Evolutionary conservation across 2,888 invertebrate genomes (phyloP), one percentile per base, ranked within the genome.

Genomic region (Cylindroiulus punctatus): DNA sequence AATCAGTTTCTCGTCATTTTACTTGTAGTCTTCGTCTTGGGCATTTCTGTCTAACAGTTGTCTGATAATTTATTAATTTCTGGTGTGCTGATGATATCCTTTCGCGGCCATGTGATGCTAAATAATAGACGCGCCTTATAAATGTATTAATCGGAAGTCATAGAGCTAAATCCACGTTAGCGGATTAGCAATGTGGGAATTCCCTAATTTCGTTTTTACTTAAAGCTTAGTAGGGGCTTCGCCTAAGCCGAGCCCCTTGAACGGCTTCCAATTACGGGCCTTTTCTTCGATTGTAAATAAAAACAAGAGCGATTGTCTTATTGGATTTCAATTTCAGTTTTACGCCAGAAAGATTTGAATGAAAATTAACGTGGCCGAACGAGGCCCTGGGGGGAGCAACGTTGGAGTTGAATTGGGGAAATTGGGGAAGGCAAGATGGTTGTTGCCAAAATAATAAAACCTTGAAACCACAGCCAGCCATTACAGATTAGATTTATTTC

Each of bases 301-400:
- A 65, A 65, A 65, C 65, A 26, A 8, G 10, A 10, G n/a, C 65
- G 26, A 26, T 65, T 83, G 36, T 42, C 83, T 83, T 83, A 83
- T 83, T 83, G 83, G 83, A 83, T 83, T 83, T 83, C 83, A 83
- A 83, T 83, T 83, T 83, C 36, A 83, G 36, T 83, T 83, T 83
- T 83, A 83, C 83, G 83, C 83, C 83, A 83, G 83, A 36, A 83
- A 83, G 83, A 83, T 83, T 83, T 83, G 42, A 83, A 65, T 65
- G 83, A 40, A 40, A 83, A 83, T 83, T 42, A 83, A 83, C 83
- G 42, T 36, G n/a, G 36, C 83, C 19, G 17, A 83, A 83, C 22
- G 83, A 83, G 30, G 83, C 83, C 83, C 12, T n/a, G 12, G 83
- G 40, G 83, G 36, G 22, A 22, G 36, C 12, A 83, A 14, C 36